Percentiles rank a stretch among this genome's conserved stretches.
Evolutionary conservation across 2,888 invertebrate genomes (phyloP).

Genomic region (Choristoneura rosaceana): DNA sequence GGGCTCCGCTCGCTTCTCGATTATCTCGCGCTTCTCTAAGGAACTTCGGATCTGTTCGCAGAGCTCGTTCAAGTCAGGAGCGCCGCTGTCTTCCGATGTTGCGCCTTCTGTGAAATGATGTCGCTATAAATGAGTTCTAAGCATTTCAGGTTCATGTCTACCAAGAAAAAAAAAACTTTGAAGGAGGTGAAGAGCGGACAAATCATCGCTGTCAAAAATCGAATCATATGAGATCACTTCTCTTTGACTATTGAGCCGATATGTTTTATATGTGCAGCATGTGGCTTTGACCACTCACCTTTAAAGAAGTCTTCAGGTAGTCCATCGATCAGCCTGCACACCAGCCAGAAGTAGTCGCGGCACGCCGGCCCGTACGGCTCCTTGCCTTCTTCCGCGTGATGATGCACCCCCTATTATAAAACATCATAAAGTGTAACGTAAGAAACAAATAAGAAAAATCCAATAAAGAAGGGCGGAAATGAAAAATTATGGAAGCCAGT

Average conservation of each 20-base stretch:
- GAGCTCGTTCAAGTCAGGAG: constrained; percentile 88
- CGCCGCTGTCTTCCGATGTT: constrained; percentile 78
- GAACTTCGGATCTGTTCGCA: constrained; percentile 90
- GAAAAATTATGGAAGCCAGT: not conserved
- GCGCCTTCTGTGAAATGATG: constrained; percentile 65
- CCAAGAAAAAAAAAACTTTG: no score
- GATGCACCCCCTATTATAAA: constrained; percentile 77
- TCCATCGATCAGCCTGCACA: constrained; percentile 95
- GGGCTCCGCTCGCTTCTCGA: constrained; percentile 92
- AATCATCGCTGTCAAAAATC: no score
- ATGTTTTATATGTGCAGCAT: not conserved
- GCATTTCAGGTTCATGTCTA: no score
- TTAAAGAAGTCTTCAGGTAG: constrained; percentile 92
- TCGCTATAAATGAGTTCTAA: no score
- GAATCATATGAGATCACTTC: no score
- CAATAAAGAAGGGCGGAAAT: no score
- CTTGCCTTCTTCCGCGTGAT: constrained; percentile 92
- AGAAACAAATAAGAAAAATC: not conserved
- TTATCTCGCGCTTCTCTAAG: constrained; percentile 91
- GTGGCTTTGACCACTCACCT: constrained; percentile 64
- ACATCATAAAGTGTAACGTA: not conserved
- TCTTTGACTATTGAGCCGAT: no score
- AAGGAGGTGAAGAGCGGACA: no score
- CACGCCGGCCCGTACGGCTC: constrained; percentile 98
- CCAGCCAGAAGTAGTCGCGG: constrained; percentile 97